Evolutionary conservation across 2,113 vertebrate genomes (phyloP).

Genomic region (Pteruthius melanotis): DNA sequence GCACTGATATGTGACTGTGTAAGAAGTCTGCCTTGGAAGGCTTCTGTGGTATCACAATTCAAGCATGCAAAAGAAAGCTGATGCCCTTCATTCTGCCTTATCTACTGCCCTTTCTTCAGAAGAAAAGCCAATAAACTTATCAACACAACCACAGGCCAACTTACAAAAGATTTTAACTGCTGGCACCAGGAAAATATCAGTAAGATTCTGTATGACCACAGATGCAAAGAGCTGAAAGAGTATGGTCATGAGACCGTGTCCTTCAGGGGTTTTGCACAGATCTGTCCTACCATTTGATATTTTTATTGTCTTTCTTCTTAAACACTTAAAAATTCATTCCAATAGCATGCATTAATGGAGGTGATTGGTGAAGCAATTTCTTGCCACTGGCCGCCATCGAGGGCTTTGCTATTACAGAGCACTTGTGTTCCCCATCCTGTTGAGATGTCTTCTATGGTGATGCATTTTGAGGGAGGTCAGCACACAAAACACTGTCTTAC

Average conservation of each 20-base stretch:
- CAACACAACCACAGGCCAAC: constrained; percentile 16
- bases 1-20: neutral
- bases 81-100: constrained; percentile 48
- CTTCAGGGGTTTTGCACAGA: neutral
- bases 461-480: neutral
- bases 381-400: neutral
- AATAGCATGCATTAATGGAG: neutral
- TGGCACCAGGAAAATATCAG: constrained; percentile 9
- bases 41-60: neutral
- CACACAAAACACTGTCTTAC: neutral
- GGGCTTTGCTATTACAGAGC: neutral
- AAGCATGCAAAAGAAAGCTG: constrained; percentile 11
- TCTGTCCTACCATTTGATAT: neutral
- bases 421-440: neutral
- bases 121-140: constrained; percentile 52
- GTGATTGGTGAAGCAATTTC: rapidly evolving
- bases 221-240: neutral
- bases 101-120: constrained; percentile 43
- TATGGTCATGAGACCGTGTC: neutral
- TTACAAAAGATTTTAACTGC: constrained; percentile 29
- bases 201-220: neutral
- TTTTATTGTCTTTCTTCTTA: neutral
- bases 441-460: neutral
- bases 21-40: neutral
- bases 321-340: neutral